These are phyloP conservation scores for Crotalus tigris DNA, from an alignment of 2,113 vertebrate species.

Conservation along the genomic window DNA sequence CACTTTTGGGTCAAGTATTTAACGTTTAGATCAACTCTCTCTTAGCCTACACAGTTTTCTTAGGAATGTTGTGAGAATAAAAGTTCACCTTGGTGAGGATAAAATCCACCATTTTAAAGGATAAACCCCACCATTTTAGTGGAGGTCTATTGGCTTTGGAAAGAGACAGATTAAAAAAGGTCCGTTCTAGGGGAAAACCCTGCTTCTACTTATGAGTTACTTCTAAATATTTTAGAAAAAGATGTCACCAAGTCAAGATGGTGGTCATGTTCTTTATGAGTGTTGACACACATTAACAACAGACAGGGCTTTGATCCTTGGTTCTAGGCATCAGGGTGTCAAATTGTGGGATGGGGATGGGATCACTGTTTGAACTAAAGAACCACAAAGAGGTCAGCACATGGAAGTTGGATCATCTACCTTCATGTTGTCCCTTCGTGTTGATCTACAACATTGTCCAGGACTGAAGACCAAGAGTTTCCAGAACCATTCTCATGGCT, in stretches of 20 bases:
- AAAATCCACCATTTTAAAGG: background rate
- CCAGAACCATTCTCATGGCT: background rate
- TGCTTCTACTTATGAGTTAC: too few species aligned
- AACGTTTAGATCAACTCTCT: background rate
- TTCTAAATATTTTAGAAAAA: too few species aligned
- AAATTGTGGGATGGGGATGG: background rate
- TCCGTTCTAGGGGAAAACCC: too few species aligned
- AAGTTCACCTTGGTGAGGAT: background rate
- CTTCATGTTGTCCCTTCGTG: background rate
- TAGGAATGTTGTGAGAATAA: background rate
- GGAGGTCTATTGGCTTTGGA: too few species aligned
- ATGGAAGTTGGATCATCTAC: background rate
- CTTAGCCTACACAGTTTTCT: background rate
- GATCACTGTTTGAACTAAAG: background rate
- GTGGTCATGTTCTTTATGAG: too few species aligned
- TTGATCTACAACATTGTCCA: background rate
- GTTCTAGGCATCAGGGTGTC: background rate
- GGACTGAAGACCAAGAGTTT: background rate
- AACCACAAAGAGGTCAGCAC: background rate
- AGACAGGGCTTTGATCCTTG: constrained; percentile 7
- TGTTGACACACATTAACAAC: too few species aligned
- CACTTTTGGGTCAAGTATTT: too few species aligned
- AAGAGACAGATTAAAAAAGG: too few species aligned
- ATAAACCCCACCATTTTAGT: background rate
- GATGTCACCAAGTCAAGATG: too few species aligned